phyloP scores from a whole-genome alignment of 2,113 vertebrate species.

The Cyanistes caeruleus region DNA sequence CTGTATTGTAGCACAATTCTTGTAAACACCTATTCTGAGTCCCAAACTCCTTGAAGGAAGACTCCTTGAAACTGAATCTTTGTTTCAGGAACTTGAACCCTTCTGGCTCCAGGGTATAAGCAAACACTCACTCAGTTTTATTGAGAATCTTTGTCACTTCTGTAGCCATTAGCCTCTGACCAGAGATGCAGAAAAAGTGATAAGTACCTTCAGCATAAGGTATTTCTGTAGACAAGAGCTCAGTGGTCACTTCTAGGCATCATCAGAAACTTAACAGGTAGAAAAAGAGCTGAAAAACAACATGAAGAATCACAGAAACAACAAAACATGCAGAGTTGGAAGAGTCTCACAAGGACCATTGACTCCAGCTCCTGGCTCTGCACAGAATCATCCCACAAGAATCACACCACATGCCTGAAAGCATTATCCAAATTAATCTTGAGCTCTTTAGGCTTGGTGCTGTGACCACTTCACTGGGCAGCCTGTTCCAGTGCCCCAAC shows the following conservation, averaged over 20 bases:
- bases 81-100: background rate
- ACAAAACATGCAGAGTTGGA: background rate
- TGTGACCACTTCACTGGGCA: background rate
- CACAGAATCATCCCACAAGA: background rate
- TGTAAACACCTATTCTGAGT: background rate
- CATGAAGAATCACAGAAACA: background rate
- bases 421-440: background rate
- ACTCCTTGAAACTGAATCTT: background rate
- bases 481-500: background rate
- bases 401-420: background rate
- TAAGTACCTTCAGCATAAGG: background rate
- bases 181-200: background rate
- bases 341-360: background rate
- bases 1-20: background rate
- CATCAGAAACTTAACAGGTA: background rate
- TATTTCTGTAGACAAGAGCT: background rate
- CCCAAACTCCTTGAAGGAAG: background rate
- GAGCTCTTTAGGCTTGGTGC: background rate
- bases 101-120: background rate
- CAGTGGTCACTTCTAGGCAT: background rate
- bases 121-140: background rate
- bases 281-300: background rate
- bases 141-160: background rate
- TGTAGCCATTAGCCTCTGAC: background rate
- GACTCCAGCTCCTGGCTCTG: background rate